Percentiles rank a stretch among this genome's conserved stretches.
phyloP scores from a whole-genome alignment of 2,888 invertebrate genomes.

The Pyralis farinalis region DNA sequence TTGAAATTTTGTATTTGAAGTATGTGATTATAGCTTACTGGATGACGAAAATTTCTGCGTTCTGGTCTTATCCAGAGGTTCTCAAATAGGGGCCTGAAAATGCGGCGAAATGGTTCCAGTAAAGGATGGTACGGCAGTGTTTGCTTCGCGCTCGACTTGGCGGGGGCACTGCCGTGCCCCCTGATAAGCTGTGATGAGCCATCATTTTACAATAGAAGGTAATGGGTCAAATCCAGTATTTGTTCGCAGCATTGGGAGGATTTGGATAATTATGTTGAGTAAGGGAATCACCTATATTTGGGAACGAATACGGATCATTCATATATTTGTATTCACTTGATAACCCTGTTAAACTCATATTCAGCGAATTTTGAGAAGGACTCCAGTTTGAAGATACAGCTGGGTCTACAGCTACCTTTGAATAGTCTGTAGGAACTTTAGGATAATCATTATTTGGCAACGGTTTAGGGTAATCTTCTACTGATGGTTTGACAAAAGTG shows the following conservation, averaged over 20 bases:
- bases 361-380: conserved; percentile 69
- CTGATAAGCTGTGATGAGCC: conserved; percentile 20
- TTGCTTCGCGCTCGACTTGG: too few relatives aligned
- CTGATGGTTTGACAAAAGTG: conserved; percentile 53
- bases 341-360: conserved; percentile 70
- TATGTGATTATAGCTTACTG: too few relatives aligned
- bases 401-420: conserved; percentile 74
- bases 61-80: too few relatives aligned
- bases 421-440: conserved; percentile 77
- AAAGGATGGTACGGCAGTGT: too few relatives aligned
- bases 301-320: conserved; percentile 73
- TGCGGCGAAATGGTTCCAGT: too few relatives aligned
- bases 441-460: conserved; percentile 78
- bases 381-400: conserved; percentile 77
- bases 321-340: conserved; percentile 75
- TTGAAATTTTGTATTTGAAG: too few relatives aligned
- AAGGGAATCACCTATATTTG: conserved; percentile 67
- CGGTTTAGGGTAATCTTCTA: conserved; percentile 62
- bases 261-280: conserved; percentile 71
- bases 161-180: too few relatives aligned
- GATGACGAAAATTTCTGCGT: too few relatives aligned
- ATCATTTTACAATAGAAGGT: conserved; percentile 19
- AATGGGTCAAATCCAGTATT: conserved; percentile 74
- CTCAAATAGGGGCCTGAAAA: too few relatives aligned
- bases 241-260: conserved; percentile 62